Percentiles rank a stretch among this genome's conserved stretches.
phyloP scores from a whole-genome alignment of 2,888 invertebrate genomes.

The Nebria salina region DNA sequence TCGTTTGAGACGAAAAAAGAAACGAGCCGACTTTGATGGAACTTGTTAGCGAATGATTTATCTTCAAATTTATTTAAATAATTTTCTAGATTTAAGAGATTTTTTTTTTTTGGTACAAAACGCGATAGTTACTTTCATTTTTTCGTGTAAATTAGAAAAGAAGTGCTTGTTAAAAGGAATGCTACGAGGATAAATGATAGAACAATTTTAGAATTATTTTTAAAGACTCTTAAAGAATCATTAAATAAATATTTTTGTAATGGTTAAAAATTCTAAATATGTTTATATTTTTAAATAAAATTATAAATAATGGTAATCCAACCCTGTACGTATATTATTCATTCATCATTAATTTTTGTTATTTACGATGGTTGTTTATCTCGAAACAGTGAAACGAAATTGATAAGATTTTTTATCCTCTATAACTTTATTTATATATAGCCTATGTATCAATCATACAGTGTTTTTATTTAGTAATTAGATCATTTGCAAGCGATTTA shows the following conservation, averaged over 20 bases:
- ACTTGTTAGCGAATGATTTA: constrained; percentile 36
- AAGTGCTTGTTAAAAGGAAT: not conserved
- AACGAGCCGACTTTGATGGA: constrained; percentile 17
- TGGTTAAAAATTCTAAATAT: no score
- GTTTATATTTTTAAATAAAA: no score
- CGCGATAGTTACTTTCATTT: not conserved
- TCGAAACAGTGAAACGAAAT: not conserved
- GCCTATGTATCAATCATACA: constrained; percentile 24
- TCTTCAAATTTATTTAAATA: constrained; percentile 14
- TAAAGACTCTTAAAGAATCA: no score
- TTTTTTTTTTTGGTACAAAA: constrained; percentile 9
- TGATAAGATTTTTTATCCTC: not conserved
- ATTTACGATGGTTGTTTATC: not conserved
- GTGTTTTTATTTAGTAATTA: constrained; percentile 37
- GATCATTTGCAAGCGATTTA: constrained; percentile 40
- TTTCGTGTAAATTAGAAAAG: constrained; percentile 8
- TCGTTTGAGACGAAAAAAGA: constrained; percentile 10
- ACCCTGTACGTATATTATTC: not conserved
- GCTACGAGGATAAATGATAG: not conserved
- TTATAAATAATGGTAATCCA: not conserved
- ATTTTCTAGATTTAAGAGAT: constrained; percentile 10
- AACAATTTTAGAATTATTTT: no score
- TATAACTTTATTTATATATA: constrained; percentile 10
- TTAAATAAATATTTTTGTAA: no score
- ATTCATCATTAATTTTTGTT: constrained; percentile 14